A percentile compares a stretch with the other conserved stretches of the same genome.
phyloP scores from a whole-genome alignment of 2,113 vertebrate species.

The Echinops telfairi region DNA sequence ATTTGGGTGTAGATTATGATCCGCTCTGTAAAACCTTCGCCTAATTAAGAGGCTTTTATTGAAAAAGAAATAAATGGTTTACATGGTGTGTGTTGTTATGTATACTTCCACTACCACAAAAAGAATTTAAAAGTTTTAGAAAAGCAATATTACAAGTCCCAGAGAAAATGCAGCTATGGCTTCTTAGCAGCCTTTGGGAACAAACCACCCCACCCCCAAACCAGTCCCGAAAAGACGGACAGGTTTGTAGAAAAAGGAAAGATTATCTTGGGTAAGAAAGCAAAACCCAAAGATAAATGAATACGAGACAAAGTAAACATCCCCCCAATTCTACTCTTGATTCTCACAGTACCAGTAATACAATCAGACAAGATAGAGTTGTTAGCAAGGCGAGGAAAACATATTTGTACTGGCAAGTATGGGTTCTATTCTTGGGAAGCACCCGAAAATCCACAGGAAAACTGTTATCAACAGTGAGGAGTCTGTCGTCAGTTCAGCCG shows the following conservation, averaged over 20 bases:
- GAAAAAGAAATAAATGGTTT: background rate
- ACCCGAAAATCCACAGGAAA: background rate
- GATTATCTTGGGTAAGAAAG: background rate
- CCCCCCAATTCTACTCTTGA: background rate
- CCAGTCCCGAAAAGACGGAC: background rate
- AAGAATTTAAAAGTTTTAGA: background rate
- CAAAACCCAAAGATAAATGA: slow-evolving; percentile 10
- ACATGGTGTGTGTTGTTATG: background rate
- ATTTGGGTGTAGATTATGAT: too few relatives aligned
- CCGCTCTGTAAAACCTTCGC: too few relatives aligned
- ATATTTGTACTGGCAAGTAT: background rate
- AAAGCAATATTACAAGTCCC: background rate
- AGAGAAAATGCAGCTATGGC: background rate
- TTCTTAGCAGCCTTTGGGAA: background rate
- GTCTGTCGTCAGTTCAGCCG: background rate
- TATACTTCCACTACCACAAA: background rate
- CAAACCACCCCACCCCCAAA: background rate
- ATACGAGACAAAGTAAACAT: background rate
- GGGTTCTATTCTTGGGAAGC: background rate
- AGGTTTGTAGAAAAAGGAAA: background rate
- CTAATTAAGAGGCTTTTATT: too few relatives aligned
- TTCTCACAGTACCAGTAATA: background rate
- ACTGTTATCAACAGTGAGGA: background rate
- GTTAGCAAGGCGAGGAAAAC: background rate
- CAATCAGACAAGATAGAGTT: background rate